A percentile compares a stretch with the other conserved stretches of the same genome.
phyloP scores from a whole-genome alignment of 1,140 invertebrate genomes.

The Aricia agestis region DNA sequence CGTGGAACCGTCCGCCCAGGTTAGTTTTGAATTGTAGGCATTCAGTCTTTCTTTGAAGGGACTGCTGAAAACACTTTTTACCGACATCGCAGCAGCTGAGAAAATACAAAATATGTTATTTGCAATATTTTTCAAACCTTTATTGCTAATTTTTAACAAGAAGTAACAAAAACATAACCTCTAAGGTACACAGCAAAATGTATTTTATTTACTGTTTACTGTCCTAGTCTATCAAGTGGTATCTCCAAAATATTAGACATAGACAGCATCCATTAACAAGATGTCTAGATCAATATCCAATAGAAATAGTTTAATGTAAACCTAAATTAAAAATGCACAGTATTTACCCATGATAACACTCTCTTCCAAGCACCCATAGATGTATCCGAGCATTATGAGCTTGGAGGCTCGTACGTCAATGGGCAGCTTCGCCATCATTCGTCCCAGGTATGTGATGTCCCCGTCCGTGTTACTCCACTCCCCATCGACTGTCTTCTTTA shows the following conservation, averaged over 20 bases:
- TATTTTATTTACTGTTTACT: too few relatives aligned
- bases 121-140: not conserved
- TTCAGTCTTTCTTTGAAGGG: slow-evolving; percentile 84
- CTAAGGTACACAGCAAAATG: too few relatives aligned
- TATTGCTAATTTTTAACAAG: not conserved
- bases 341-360: slow-evolving; percentile 89
- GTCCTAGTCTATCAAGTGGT: too few relatives aligned
- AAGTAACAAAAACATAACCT: too few relatives aligned
- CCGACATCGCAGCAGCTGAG: slow-evolving; percentile 82
- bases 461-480: slow-evolving; percentile 83
- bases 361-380: slow-evolving; percentile 91
- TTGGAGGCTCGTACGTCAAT: slow-evolving; percentile 89
- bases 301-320: too few relatives aligned
- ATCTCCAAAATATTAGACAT: too few relatives aligned
- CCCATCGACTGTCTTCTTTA: slow-evolving; percentile 78
- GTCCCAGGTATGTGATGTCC: slow-evolving; percentile 92
- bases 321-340: too few relatives aligned
- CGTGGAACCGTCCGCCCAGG: slow-evolving; percentile 87
- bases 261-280: too few relatives aligned
- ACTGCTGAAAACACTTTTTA: slow-evolving; percentile 88
- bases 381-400: slow-evolving; percentile 91
- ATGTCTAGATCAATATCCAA: too few relatives aligned
- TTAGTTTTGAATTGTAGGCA: slow-evolving; percentile 86
- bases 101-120: slow-evolving; percentile 13
- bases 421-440: slow-evolving; percentile 88